Evolutionary conservation across 2,113 vertebrate species (phyloP), one percentile per base, ranked within the genome.

Genomic region (Boulengeromyrus knoepffleri): DNA sequence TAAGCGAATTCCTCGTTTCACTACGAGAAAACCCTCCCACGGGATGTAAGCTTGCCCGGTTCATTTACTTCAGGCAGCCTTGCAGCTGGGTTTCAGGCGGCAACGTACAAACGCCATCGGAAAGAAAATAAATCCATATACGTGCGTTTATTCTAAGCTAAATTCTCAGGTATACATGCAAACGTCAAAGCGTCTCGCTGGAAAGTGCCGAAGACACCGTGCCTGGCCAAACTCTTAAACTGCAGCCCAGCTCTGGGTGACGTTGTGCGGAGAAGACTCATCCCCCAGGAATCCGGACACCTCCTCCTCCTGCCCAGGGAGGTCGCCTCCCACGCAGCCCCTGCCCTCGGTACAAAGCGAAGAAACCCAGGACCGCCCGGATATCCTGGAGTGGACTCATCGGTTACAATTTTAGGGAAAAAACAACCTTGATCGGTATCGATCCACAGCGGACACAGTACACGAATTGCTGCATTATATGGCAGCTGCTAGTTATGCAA

Each of bases 241-340:
- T 85, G 42, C 92, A 92, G 94, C 95, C 94, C 91, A 93, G 94
- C 94, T 95, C 95, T 74, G 90, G 93, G 91, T 96, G 95, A 95
- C 95, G 95, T 93, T 90, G 62, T 19, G 62, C 42, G 91, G 46
- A 93, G 93, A 92, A 95, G 93, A 93, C 91, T 93, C 93, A 46
- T 87, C 94, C 93, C 93, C 85, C 88, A 91, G 94, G 94, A 95
- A 95, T 94, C 91, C 47, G 85, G 58, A 92, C 93, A 24, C 95
- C 94, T 91, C 95, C 94, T 12, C 95, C 94, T 12, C 92, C 27
- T 50, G 6, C 87, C 66, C n/a, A 31, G 49, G 86, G 49, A 88
- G n/a, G 36, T 21, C 45, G 17, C 27, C 36, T 31, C 62, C 45
- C 46, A 27, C 88, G 21, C 88, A 74, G 39, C 56, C 45, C 42